Base-by-base conservation (phyloP, 1,140 invertebrate species). In the Sitophilus oryzae region DNA sequence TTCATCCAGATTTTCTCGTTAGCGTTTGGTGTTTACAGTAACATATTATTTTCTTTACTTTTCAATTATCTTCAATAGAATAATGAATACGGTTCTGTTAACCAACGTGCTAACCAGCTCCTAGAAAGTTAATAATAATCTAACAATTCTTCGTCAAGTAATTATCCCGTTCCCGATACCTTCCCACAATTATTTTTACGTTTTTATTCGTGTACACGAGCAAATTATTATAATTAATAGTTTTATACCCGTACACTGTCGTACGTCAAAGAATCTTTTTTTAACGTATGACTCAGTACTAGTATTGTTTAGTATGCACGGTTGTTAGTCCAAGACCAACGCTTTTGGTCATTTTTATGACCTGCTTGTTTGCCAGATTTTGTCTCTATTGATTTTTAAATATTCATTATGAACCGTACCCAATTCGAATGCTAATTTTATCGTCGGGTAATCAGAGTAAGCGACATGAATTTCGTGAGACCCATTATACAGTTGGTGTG, bases 371-470 rank as follows among this genome's bases (percentile, higher is more conserved):
- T 38, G 36, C 43, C 52, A 47, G 45, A 48, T 55, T 48, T 55
- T 42, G 52, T 42, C 44, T 45, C 52, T 48, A 55, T 55, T 48
- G 37, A 47, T 55, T 55, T 55, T 55, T 55, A 55, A 55, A 55
- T 55, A 55, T 55, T 53, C 52, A 42, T 47, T 55, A 40, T n/a
- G 18, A 55, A 34, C 15, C 5, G 35, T 25, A 15, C 21, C 14
- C 36, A 15, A 21, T 8, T 11, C 1, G 52, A 55, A 55, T 55
- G 46, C 38, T 55, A 36, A 55, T 55, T 48, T 42, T 53, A 23
- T 38, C 14, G 5, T 34, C 45, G 30, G 16, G 14, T 21, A 46
- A 48, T 55, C 25, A 30, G 25, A 30, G 25, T 30, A 30, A 30
- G 25, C 11, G 25, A 30, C 25, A 30, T 30, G 25, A 30, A 30